Base-by-base conservation (phyloP, 2,797 vertebrate genomes). In the Pseudochaenichthys georgianus region DNA sequence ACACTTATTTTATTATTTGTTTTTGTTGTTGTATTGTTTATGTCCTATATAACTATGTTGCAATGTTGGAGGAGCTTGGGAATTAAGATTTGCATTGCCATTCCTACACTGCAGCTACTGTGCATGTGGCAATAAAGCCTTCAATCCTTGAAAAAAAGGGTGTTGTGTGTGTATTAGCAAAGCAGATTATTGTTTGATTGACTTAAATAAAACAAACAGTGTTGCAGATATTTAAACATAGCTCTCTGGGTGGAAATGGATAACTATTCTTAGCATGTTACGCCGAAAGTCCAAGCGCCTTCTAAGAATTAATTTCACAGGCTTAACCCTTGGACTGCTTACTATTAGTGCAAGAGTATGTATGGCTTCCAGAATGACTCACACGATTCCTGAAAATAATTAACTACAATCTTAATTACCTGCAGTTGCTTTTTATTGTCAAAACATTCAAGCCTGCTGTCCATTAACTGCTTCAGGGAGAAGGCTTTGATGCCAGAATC, bases 271-370 rank as follows among this genome's bases (percentile, higher is more conserved):
- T 31, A 47, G 50, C 45, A 48, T 59, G 51, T 57, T 86, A 74
- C 81, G 70, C 65, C 86, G 75, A 83, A 87, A 81, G 71, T 78
- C 75, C 79, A 78, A 84, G 86, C 86, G 81, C 73, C 73, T 90
- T 90, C 88, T 76, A 62, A 80, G 83, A 89, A 91, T 80, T 72
- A n/a, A 80, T 78, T 80, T 87, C 51, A 50, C 61, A 28, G 69
- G 84, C 64, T 91, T 88, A 90, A 87, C 83, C 84, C 74, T 75
- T 82, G 77, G 70, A 86, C 85, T 79, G 68, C 77, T 87, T 80
- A 55, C 65, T 34, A 71, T 50, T 57, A 69, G 55, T n/a, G n/a
- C 54, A 70, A 17, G 47, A 72, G 67, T 71, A 70, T 67, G 64
- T 75, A 70, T 73, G 67, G 60, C 61, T 80, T 74, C 54, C 34